Percentiles rank a stretch among this genome's conserved stretches.
phyloP scores from a whole-genome alignment of 2,888 invertebrate species.

The Tetragonisca angustula region DNA sequence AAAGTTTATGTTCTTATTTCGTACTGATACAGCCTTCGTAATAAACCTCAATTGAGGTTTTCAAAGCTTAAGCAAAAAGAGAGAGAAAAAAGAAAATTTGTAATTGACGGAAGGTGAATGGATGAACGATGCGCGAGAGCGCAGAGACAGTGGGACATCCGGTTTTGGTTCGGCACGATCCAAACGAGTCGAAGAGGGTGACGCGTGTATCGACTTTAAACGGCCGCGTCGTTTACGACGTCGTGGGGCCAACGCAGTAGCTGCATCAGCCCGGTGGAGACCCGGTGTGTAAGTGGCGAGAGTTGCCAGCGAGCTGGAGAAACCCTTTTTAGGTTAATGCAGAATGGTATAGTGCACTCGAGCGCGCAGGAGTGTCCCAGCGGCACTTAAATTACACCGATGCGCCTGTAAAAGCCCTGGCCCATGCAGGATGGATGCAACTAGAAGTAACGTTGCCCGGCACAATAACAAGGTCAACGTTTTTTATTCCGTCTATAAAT shows the following conservation, averaged over 20 bases:
- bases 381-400: slow-evolving; percentile 69
- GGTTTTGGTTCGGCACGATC: slow-evolving; percentile 15
- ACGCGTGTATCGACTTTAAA: slow-evolving; percentile 35
- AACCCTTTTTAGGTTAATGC: slow-evolving; percentile 72
- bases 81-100: not conserved
- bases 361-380: slow-evolving; percentile 60
- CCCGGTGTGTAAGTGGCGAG: slow-evolving; percentile 58
- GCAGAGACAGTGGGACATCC: not conserved
- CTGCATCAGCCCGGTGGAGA: slow-evolving; percentile 35
- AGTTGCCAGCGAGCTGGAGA: slow-evolving; percentile 62
- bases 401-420: slow-evolving; percentile 65
- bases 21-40: no score
- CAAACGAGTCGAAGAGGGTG: slow-evolving; percentile 26
- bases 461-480: slow-evolving; percentile 58
- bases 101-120: not conserved
- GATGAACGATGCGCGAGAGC: not conserved
- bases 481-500: slow-evolving; percentile 56
- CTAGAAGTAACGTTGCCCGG: slow-evolving; percentile 19
- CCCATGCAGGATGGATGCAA: slow-evolving; percentile 53
- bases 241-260: slow-evolving; percentile 13
- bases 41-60: no score
- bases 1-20: no score
- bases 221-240: slow-evolving; percentile 34
- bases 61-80: no score
- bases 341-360: slow-evolving; percentile 68